phyloP scores from a whole-genome alignment of 2,797 vertebrate genomes.

The Spondyliosoma cantharus region DNA sequence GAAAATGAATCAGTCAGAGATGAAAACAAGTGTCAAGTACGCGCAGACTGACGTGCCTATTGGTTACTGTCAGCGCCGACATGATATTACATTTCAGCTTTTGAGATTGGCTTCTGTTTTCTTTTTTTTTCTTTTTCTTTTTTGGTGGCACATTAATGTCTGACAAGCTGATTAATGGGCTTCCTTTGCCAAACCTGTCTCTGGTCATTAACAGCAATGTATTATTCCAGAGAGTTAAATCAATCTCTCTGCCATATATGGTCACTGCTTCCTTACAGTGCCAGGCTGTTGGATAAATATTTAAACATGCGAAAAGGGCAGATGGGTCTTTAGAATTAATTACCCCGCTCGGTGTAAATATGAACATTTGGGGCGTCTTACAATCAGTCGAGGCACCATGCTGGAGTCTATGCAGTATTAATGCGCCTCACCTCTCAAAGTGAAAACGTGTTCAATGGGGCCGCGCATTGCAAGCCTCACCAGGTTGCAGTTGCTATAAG shows the following conservation, averaged over 20 bases:
- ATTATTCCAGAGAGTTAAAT: slow-evolving; percentile 68
- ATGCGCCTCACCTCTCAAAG: slow-evolving; percentile 63
- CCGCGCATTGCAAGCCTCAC: slow-evolving; percentile 12
- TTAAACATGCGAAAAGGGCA: slow-evolving; percentile 85
- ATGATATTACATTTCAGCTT: slow-evolving; percentile 1
- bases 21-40: slow-evolving; percentile 34
- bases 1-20: slow-evolving; percentile 32
- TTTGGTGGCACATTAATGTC: slow-evolving; percentile 17
- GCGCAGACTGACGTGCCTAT: neutral
- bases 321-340: slow-evolving; percentile 83
- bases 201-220: slow-evolving; percentile 49
- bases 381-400: slow-evolving; percentile 63
- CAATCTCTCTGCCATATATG: slow-evolving; percentile 52
- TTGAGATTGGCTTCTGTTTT: slow-evolving; percentile 7
- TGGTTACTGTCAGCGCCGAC: neutral
- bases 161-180: slow-evolving; percentile 51
- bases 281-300: slow-evolving; percentile 79
- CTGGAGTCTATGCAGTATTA: slow-evolving; percentile 78
- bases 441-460: slow-evolving; percentile 23
- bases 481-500: slow-evolving; percentile 1
- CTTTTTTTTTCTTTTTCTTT: too few species aligned
- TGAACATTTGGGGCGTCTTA: slow-evolving; percentile 73
- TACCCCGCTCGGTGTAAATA: slow-evolving; percentile 78
- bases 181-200: slow-evolving; percentile 22
- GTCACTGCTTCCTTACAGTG: slow-evolving; percentile 30